These are phyloP conservation scores for Hippasteria phrygiana DNA, from an alignment of 53 echinoderm and acorn worm genomes.

Conservation along the genomic window DNA sequence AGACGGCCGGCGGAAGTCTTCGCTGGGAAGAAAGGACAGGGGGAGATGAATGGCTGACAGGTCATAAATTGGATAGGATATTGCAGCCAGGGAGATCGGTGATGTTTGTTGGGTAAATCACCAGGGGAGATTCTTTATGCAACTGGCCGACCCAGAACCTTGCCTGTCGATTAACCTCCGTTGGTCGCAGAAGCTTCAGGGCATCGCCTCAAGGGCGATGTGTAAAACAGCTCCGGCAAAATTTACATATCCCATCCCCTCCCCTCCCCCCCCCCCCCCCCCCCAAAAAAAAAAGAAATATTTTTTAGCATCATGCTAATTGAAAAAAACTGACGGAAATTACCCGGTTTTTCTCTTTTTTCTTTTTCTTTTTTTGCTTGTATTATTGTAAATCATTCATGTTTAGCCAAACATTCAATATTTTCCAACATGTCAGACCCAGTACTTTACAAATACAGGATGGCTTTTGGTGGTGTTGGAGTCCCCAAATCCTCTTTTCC, in stretches of 20 bases:
- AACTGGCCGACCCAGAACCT: background rate
- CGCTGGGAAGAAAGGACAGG: background rate
- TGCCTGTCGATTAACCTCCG: slow-evolving; percentile 32
- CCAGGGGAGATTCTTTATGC: background rate
- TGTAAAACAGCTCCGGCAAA: background rate
- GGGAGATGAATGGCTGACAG: slow-evolving; percentile 21
- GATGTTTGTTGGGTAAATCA: slow-evolving; percentile 19
- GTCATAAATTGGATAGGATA: slow-evolving; percentile 25
- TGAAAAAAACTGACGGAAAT: too few relatives aligned
- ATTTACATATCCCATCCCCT: too few relatives aligned
- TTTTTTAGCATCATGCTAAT: too few relatives aligned
- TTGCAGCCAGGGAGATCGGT: background rate
- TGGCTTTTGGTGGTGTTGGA: too few relatives aligned
- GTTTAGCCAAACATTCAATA: too few relatives aligned
- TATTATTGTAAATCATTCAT: too few relatives aligned
- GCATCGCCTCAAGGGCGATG: background rate
- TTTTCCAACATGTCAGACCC: too few relatives aligned
- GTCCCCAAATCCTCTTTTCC: too few relatives aligned
- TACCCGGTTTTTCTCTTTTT: too few relatives aligned
- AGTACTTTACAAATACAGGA: too few relatives aligned
- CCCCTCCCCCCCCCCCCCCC: background rate
- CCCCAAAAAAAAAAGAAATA: too few relatives aligned
- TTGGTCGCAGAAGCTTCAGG: background rate
- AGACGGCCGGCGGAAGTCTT: background rate
- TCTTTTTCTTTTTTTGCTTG: too few relatives aligned